Percentiles rank a stretch among this genome's conserved stretches.
These are phyloP conservation scores for Macropus fuliginosus DNA, from an alignment of 2,797 vertebrate species.

Conservation along the genomic window DNA sequence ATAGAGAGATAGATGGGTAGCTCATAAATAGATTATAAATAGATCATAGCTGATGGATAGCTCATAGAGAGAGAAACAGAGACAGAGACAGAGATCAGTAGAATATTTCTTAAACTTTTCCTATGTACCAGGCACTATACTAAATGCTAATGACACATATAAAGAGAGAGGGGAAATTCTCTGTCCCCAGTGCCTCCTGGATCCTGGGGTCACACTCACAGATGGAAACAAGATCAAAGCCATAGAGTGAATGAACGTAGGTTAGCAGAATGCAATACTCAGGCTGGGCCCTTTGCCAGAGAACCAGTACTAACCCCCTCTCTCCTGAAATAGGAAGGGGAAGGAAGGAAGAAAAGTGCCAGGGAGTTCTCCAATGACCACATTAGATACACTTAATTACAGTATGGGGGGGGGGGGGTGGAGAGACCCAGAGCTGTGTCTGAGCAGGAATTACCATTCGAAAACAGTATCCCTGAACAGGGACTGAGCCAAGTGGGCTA, in stretches of 20 bases:
- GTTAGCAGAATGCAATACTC: slow-evolving; percentile 31
- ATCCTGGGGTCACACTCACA: background rate
- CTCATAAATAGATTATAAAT: too few relatives aligned
- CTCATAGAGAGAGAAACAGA: too few relatives aligned
- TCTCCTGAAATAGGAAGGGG: slow-evolving; percentile 30
- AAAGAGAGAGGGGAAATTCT: background rate
- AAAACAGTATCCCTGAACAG: background rate
- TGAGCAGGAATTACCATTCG: slow-evolving; percentile 60
- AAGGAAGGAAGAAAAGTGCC: slow-evolving; percentile 10
- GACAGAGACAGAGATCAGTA: background rate
- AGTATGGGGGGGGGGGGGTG: slow-evolving; percentile 41
- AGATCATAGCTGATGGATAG: too few relatives aligned
- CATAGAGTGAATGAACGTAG: background rate
- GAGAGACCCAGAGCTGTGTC: slow-evolving; percentile 55
- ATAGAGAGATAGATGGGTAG: too few relatives aligned
- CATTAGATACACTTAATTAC: slow-evolving; percentile 62
- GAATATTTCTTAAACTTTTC: background rate
- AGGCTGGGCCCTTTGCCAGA: background rate
- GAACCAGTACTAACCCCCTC: slow-evolving; percentile 24
- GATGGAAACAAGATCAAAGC: background rate
- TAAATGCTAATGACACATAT: background rate
- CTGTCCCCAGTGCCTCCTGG: background rate
- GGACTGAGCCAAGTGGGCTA: background rate
- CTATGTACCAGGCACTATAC: background rate
- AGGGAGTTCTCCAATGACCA: slow-evolving; percentile 34